Percentiles rank a stretch among this genome's conserved stretches.
Conservation (phyloP, 1,140 invertebrate species). For the Leptopilina boulardi region DNA sequence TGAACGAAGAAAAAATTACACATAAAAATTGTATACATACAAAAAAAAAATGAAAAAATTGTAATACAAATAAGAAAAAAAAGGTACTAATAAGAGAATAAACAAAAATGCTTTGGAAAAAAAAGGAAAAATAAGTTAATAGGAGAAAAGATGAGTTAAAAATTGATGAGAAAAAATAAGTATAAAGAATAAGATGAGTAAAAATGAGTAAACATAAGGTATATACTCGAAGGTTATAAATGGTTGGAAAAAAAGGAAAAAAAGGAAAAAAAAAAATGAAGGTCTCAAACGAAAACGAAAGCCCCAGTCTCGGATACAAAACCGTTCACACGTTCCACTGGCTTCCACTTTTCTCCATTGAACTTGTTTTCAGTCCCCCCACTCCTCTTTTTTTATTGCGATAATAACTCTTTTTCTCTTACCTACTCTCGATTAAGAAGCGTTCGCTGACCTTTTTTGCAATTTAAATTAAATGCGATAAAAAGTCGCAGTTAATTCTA, state of each 20-base stretch:
- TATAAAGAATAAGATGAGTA: conserved; percentile 63
- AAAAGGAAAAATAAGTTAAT: conserved; percentile 49
- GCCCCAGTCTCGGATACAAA: conserved; percentile 50
- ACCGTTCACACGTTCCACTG: conserved; percentile 62
- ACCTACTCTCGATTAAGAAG: conserved; percentile 8
- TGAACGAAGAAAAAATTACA: conserved; percentile 45
- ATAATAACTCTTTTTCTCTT: conserved; percentile 41
- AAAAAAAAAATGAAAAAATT: too few species aligned
- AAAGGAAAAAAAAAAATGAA: conserved; percentile 59
- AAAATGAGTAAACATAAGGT: conserved; percentile 68
- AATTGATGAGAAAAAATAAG: conserved; percentile 36
- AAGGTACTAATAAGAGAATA: too few species aligned
- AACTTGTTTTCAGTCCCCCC: conserved; percentile 36
- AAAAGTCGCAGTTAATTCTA: not conserved
- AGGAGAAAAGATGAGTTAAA: too few species aligned
- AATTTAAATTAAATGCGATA: conserved; percentile 14
- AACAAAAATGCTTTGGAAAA: conserved; percentile 34
- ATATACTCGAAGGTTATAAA: conserved; percentile 66
- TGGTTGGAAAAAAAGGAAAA: conserved; percentile 67
- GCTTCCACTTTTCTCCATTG: conserved; percentile 40
- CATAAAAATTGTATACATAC: too few species aligned
- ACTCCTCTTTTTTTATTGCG: not conserved
- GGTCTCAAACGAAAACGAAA: conserved; percentile 58
- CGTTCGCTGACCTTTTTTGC: not conserved
- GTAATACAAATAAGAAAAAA: conserved; percentile 36